Evolutionary conservation across 2,888 invertebrate species (phyloP).

Genomic region (Habrosyne pyritoides): DNA sequence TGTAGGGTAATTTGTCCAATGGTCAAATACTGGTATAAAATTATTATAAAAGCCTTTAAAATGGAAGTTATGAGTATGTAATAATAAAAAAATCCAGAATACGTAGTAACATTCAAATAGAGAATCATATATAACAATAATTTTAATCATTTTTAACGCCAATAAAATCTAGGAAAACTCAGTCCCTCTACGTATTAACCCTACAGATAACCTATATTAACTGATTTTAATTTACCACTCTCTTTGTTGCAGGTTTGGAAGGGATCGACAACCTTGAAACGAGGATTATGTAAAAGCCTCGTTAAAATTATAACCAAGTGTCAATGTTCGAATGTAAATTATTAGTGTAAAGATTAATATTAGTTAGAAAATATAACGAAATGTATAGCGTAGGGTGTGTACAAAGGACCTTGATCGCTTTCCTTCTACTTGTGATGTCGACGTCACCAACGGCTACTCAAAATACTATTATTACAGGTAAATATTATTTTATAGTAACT

Average conservation of each 20-base stretch:
- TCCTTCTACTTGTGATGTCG: conserved; percentile 59
- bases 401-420: conserved; percentile 59
- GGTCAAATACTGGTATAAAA: too few species aligned
- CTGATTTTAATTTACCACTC: conserved; percentile 10
- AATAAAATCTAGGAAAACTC: background rate
- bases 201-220: background rate
- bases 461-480: conserved; percentile 66
- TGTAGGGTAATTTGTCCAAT: too few species aligned
- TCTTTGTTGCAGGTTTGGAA: conserved; percentile 69
- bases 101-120: too few species aligned
- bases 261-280: conserved; percentile 34
- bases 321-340: conserved; percentile 42
- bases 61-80: too few species aligned
- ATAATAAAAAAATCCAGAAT: too few species aligned
- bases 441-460: conserved; percentile 70
- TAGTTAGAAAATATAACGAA: conserved; percentile 63
- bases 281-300: conserved; percentile 31
- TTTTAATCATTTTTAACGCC: too few species aligned
- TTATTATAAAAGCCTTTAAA: too few species aligned
- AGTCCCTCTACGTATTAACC: background rate
- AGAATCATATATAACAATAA: too few species aligned
- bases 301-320: conserved; percentile 20
- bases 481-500: conserved; percentile 19
- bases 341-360: conserved; percentile 39
- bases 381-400: conserved; percentile 65